Evolutionary conservation across 1,140 invertebrate species (phyloP), one percentile per base, ranked within the genome.

Genomic region (Halyomorpha halys): DNA sequence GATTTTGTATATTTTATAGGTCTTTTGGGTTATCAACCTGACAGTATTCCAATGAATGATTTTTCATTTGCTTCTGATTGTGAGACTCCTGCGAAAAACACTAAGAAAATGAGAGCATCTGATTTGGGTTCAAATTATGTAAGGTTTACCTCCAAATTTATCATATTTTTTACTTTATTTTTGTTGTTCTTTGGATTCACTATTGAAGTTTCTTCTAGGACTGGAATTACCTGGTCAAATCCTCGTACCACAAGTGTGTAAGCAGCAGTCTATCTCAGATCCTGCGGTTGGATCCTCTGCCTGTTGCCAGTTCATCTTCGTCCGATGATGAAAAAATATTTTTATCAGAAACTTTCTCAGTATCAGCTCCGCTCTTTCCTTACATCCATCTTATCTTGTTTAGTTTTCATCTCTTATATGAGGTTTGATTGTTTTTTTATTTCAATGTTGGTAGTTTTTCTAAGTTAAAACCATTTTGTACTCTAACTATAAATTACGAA

Each of bases 401-500:
- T 74, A 81, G 86, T 0, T 77, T 97, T 44, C 94, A 97, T 77
- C 76, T 96, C 14, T 76, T 94, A 0, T 96, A 95, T 74, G 93
- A 96, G 80, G 79, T 80, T 68, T 68, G 65, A 45, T 51, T n/a
- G n/a, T n/a, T n/a, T n/a, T n/a, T n/a, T n/a, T n/a, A n/a, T n/a
- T n/a, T n/a, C n/a, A n/a, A n/a, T n/a, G n/a, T n/a, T n/a, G n/a
- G n/a, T n/a, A n/a, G n/a, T n/a, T n/a, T n/a, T n/a, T n/a, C n/a
- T n/a, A n/a, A n/a, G n/a, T n/a, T n/a, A n/a, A n/a, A n/a, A n/a
- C n/a, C n/a, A n/a, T n/a, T n/a, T n/a, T n/a, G n/a, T n/a, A n/a
- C n/a, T n/a, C n/a, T n/a, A n/a, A n/a, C n/a, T n/a, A n/a, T n/a
- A n/a, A n/a, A n/a, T n/a, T n/a, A n/a, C n/a, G n/a, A n/a, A n/a